These are phyloP conservation scores for Cosmopolites sordidus DNA, from an alignment of 2,888 invertebrate species.

Conservation along the genomic window DNA sequence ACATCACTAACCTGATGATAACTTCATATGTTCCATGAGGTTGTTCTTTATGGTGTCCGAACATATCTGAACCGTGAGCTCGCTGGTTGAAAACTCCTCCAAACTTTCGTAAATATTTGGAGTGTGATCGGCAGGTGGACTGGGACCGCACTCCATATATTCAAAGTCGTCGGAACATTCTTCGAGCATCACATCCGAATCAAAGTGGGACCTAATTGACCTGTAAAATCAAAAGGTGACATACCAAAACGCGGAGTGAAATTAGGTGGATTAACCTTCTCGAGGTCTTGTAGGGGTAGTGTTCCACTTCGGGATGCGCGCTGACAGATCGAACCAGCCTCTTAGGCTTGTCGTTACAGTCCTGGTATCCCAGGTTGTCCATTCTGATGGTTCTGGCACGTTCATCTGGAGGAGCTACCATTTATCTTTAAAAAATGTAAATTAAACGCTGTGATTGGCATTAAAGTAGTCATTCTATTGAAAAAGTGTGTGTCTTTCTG, in stretches of 20 bases:
- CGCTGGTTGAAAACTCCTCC: constrained; percentile 61
- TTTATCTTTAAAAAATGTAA: too few species aligned
- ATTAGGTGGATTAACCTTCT: constrained; percentile 28
- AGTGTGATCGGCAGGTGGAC: constrained; percentile 76
- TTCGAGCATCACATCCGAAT: constrained; percentile 54
- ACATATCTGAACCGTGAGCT: constrained; percentile 69
- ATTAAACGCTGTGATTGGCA: too few species aligned
- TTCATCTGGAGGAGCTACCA: constrained; percentile 42
- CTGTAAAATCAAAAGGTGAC: neutral
- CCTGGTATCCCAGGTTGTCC: constrained; percentile 48
- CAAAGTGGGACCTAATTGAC: constrained; percentile 30
- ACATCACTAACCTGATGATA: constrained; percentile 52
- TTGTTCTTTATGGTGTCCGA: constrained; percentile 69
- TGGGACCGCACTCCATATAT: constrained; percentile 74
- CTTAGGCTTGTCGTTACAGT: constrained; percentile 34
- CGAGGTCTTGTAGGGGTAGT: constrained; percentile 45
- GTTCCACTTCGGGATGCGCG: constrained; percentile 46
- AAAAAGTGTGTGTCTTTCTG: too few species aligned
- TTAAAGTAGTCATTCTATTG: too few species aligned
- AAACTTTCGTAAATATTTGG: constrained; percentile 79
- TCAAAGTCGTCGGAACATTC: constrained; percentile 63
- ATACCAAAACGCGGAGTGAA: too few species aligned
- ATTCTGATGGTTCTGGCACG: constrained; percentile 37
- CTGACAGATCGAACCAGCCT: constrained; percentile 49
- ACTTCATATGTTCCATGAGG: constrained; percentile 69